Percentiles rank a stretch among this genome's conserved stretches.
Conservation (phyloP, 2,888 invertebrate species). For the Odiellus spinosus region DNA sequence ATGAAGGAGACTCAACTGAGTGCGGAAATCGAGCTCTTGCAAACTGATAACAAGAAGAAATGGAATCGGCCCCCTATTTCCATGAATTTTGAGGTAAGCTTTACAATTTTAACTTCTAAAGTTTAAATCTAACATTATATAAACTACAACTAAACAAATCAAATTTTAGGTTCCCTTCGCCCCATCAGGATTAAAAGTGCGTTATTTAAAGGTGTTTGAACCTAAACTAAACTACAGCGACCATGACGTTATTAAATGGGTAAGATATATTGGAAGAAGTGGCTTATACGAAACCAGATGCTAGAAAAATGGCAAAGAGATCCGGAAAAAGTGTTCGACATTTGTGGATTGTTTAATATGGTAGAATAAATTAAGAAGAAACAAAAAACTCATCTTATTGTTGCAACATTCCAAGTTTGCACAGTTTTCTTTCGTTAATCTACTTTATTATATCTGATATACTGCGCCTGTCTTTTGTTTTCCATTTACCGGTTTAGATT, state of each 20-base stretch:
- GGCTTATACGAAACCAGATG: constrained; percentile 98
- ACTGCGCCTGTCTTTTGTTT: too few relatives aligned
- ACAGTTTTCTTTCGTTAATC: too few relatives aligned
- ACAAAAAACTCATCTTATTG: too few relatives aligned
- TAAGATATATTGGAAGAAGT: constrained; percentile 96
- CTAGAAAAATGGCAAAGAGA: constrained; percentile 33
- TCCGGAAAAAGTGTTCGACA: too few relatives aligned
- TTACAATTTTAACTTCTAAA: too few relatives aligned
- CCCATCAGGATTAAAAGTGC: constrained; percentile 98
- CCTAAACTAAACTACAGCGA: constrained; percentile 99
- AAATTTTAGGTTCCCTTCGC: constrained; percentile 90
- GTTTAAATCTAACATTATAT: too few relatives aligned
- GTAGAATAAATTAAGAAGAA: too few relatives aligned
- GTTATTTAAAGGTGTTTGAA: constrained; percentile 98
- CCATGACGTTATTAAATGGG: constrained; percentile 99
- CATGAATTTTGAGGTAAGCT: constrained; percentile 85
- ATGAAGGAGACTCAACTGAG: constrained; percentile 99
- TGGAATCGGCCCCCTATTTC: constrained; percentile 99
- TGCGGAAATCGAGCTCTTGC: constrained; percentile 94
- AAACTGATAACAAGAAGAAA: constrained; percentile 94
- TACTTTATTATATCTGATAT: too few relatives aligned
- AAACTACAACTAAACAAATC: too few relatives aligned
- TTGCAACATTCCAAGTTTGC: too few relatives aligned
- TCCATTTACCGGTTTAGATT: too few relatives aligned
- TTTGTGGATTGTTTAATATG: too few relatives aligned